These are phyloP conservation scores for Leptinotarsa texana DNA, from an alignment of 1,140 invertebrate genomes.

Conservation along the genomic window DNA sequence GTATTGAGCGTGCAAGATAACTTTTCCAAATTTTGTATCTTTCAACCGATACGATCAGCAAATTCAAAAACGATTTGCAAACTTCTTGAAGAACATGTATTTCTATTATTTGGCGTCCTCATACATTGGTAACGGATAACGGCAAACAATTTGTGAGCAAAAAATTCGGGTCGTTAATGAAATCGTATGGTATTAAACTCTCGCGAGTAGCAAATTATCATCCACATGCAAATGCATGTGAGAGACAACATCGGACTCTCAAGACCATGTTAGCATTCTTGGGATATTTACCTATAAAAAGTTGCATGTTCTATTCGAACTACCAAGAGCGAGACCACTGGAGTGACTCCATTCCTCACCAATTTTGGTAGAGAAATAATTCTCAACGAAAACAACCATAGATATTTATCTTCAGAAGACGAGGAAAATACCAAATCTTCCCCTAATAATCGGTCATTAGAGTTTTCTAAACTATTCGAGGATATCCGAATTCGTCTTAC, in stretches of 20 bases:
- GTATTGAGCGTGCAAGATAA: slow-evolving; percentile 27
- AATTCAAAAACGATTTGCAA: slow-evolving; percentile 23
- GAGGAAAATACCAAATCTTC: background rate
- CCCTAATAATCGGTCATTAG: background rate
- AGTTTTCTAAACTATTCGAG: slow-evolving; percentile 9
- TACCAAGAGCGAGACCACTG: slow-evolving; percentile 26
- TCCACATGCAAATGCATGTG: slow-evolving; percentile 29
- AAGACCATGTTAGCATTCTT: slow-evolving; percentile 13
- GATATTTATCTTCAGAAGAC: background rate
- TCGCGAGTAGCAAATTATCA: slow-evolving; percentile 23
- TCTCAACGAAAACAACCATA: slow-evolving; percentile 8
- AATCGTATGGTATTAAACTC: slow-evolving; percentile 25
- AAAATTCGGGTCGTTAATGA: slow-evolving; percentile 21
- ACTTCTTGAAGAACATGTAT: slow-evolving; percentile 36
- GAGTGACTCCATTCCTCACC: slow-evolving; percentile 17
- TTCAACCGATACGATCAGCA: slow-evolving; percentile 30
- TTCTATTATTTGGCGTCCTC: slow-evolving; percentile 36
- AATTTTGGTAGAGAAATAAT: slow-evolving; percentile 20
- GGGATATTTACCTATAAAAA: slow-evolving; percentile 24
- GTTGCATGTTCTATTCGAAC: slow-evolving; percentile 29
- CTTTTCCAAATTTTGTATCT: slow-evolving; percentile 34
- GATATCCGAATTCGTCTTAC: slow-evolving; percentile 1
- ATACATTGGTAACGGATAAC: slow-evolving; percentile 23
- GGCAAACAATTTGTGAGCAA: slow-evolving; percentile 21
- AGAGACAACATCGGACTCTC: slow-evolving; percentile 13